Percentiles rank a stretch among this genome's conserved stretches.
phyloP scores from a whole-genome alignment of 2,797 vertebrate genomes.

The Sebastes steindachneri region DNA sequence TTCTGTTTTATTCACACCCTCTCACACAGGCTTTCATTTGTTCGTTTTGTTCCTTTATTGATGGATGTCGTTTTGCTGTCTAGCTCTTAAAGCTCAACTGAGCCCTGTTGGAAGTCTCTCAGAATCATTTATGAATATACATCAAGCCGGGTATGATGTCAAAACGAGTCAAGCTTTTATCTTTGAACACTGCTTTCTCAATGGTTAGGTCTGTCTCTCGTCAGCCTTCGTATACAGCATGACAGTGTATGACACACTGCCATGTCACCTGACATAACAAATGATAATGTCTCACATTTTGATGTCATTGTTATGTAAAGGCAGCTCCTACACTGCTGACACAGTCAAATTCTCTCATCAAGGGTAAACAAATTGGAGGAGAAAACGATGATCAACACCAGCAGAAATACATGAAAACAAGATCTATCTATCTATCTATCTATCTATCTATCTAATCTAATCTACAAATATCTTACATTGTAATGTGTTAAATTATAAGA shows the following conservation, averaged over 20 bases:
- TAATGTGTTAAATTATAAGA: neutral
- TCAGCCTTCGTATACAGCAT: conserved; percentile 16
- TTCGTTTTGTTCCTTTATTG: neutral
- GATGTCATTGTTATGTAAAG: conserved; percentile 21
- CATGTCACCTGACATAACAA: conserved; percentile 19
- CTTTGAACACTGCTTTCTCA: conserved; percentile 22
- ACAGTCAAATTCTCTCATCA: neutral
- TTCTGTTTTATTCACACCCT: neutral
- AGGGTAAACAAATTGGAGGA: neutral
- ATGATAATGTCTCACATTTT: conserved; percentile 18
- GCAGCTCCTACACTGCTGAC: conserved; percentile 23
- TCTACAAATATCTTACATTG: neutral
- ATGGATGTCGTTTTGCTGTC: neutral
- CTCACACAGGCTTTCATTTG: neutral
- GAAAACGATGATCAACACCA: neutral
- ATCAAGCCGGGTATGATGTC: neutral
- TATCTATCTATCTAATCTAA: neutral
- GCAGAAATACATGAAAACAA: neutral
- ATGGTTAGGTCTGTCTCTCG: conserved; percentile 21
- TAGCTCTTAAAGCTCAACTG: neutral
- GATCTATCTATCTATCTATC: neutral
- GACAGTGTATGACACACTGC: conserved; percentile 33
- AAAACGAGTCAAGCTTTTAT: conserved; percentile 11
- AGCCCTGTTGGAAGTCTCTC: neutral
- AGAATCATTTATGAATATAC: neutral